Evolutionary conservation across 2,113 vertebrate genomes (phyloP), one percentile per base, ranked within the genome.

Genomic region (Perca schrenkii): DNA sequence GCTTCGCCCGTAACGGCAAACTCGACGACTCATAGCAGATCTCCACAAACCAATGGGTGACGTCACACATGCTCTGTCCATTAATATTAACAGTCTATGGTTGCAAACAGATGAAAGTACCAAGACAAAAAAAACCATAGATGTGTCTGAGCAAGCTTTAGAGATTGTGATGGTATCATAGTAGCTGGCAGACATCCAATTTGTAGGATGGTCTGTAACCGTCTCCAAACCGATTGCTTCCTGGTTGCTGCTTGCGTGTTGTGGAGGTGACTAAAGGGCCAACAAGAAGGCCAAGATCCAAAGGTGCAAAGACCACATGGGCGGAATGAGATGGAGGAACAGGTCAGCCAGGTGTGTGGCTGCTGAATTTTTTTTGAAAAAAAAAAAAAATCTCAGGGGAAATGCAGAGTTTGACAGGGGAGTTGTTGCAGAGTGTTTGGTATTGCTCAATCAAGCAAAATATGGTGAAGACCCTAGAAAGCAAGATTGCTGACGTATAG

Each of bases 141-240:
- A 22, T 73, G 28, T 77, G 49, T 81, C 31, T 53, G 22, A 78
- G 57, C 13, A 58, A 71, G 54, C n/a, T 65, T 63, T 61, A 70
- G 68, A 77, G 25, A 54, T 66, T 79, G 66, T 52, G 50, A 79
- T 54, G 67, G 88, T 89, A 88, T 85, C 88, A 82, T 86, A 88
- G 86, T 88, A 91, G 88, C 85, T 82, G 77, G 73, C 83, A 84
- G 67, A 40, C 5, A 46, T 88, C 83, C 85, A 89, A 83, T 82
- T 69, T 83, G 77, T 56, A 54, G 50, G 40, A 82, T 74, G 46
- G 63, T 80, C 56, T 70, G n/a, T 74, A 61, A 52, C 74, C 74
- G 79, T 63, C 61, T 72, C 16, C 60, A 58, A 77, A 85, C 75
- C 61, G 2, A 25, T 25, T 73, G 57, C 58, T 46, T 61, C 62